Conservation (phyloP, 2,113 vertebrate species). For the Ranitomeya imitator region DNA sequence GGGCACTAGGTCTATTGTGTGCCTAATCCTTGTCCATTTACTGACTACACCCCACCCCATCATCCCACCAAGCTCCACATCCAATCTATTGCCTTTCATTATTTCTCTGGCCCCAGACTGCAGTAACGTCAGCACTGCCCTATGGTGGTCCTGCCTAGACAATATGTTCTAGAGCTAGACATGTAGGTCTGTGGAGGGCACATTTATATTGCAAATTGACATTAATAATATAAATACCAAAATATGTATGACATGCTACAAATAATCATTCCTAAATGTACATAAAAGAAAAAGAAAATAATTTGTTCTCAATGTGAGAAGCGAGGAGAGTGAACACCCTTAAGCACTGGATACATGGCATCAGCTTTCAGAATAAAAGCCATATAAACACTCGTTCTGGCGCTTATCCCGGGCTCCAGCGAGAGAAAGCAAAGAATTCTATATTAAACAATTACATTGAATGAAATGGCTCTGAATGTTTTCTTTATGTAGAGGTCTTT, state of each 20-base stretch:
- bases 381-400: constrained; percentile 54
- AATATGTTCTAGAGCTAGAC: not conserved
- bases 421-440: constrained; percentile 41
- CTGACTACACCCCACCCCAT: no score
- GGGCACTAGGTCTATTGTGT: no score
- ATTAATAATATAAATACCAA: constrained; percentile 41
- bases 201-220: not conserved
- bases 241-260: constrained; percentile 23
- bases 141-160: not conserved
- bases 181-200: not conserved
- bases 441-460: constrained; percentile 58
- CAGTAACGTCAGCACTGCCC: no score
- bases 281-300: constrained; percentile 50
- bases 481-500: constrained; percentile 52
- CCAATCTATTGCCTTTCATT: no score
- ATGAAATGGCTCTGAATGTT: constrained; percentile 55
- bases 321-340: constrained; percentile 49
- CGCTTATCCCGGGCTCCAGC: constrained; percentile 48
- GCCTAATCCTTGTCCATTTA: no score
- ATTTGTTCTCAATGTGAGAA: constrained; percentile 54
- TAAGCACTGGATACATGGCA: constrained; percentile 43
- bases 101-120: no score
- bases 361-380: constrained; percentile 55
- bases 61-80: no score
- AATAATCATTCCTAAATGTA: constrained; percentile 44